Percentiles rank a stretch among this genome's conserved stretches.
phyloP scores from a whole-genome alignment of 1,140 invertebrate genomes.

The Triops longicaudatus region DNA sequence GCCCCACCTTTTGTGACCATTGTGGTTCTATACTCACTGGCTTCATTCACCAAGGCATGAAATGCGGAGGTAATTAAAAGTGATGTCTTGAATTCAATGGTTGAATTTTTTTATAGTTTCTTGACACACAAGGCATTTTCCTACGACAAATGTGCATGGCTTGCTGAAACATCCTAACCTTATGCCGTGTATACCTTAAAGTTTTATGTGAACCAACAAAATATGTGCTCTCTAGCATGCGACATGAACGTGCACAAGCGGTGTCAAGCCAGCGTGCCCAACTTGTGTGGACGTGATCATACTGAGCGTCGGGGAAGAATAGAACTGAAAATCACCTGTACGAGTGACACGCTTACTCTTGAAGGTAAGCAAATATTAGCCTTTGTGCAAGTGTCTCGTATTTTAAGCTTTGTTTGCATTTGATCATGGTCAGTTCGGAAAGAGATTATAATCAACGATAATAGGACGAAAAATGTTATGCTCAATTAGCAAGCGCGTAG shows the following conservation, averaged over 20 bases:
- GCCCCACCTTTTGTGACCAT: slow-evolving; percentile 99
- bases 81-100: too few species aligned
- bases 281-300: slow-evolving; percentile 97
- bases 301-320: slow-evolving; percentile 95
- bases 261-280: slow-evolving; percentile 95
- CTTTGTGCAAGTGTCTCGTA: too few species aligned
- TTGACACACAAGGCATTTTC: too few species aligned
- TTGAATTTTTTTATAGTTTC: too few species aligned
- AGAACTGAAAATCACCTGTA: slow-evolving; percentile 66
- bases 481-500: too few species aligned
- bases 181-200: too few species aligned
- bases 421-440: too few species aligned
- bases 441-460: too few species aligned
- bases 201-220: slow-evolving; percentile 10
- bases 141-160: not conserved
- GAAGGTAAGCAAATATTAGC: slow-evolving; percentile 57
- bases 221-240: slow-evolving; percentile 62
- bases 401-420: too few species aligned
- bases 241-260: slow-evolving; percentile 99
- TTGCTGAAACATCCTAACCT: not conserved
- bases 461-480: too few species aligned
- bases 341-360: slow-evolving; percentile 71
- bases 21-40: slow-evolving; percentile 95
- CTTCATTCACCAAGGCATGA: slow-evolving; percentile 84
- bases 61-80: slow-evolving; percentile 69